Evolutionary conservation across 2,113 vertebrate species (phyloP).

Genomic region (Cyanoramphus novaezelandiae): DNA sequence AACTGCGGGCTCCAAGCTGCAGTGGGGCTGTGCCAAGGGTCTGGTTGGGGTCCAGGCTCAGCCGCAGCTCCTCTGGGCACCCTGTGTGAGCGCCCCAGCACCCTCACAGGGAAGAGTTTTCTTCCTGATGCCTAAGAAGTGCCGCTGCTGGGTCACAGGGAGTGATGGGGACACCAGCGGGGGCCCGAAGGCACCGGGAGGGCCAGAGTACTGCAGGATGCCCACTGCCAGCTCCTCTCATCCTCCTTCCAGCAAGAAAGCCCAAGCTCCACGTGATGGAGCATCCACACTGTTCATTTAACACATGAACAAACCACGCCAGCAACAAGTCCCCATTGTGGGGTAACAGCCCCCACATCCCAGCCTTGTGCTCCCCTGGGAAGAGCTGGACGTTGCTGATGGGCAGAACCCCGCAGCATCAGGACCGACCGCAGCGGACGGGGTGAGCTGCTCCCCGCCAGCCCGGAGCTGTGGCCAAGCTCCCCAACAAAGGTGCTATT

Average conservation of each 20-base stretch:
- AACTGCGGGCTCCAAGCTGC: not conserved
- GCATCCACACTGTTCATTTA: fast-evolving
- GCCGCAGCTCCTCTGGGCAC: not conserved
- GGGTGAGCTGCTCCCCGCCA: not conserved
- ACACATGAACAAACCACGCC: not conserved
- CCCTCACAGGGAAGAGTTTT: not conserved
- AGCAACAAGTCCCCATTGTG: not conserved
- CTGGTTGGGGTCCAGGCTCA: not conserved
- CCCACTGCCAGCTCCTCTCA: fast-evolving
- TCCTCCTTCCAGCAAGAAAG: not conserved
- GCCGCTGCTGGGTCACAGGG: not conserved
- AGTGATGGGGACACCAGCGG: not conserved
- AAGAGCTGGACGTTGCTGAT: not conserved
- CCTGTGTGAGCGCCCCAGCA: not conserved
- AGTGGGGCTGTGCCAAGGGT: not conserved
- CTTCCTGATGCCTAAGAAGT: not conserved
- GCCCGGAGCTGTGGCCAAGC: not conserved
- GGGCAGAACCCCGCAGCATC: not conserved
- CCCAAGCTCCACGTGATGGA: fast-evolving
- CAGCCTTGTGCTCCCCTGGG: not conserved
- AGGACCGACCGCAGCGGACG: fast-evolving
- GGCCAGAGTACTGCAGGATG: not conserved
- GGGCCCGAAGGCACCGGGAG: not conserved
- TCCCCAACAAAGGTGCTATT: constrained; percentile 55
- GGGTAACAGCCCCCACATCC: not conserved